Percentiles rank a stretch among this genome's conserved stretches.
phyloP scores from a whole-genome alignment of 2,888 invertebrate genomes.

The Pasiphila rectangulata region DNA sequence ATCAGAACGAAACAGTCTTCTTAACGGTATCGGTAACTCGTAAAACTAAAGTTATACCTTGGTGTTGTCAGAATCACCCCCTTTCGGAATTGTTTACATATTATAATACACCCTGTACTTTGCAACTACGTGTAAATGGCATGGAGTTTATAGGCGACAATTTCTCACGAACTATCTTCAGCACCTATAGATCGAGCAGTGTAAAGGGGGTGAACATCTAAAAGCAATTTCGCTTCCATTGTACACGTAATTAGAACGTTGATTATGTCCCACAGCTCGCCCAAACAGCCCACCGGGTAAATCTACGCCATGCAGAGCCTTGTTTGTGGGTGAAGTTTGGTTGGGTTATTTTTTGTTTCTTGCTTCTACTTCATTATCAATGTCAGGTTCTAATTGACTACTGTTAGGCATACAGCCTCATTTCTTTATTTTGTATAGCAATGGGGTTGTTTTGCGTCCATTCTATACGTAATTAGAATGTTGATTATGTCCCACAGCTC shows the following conservation, averaged over 20 bases:
- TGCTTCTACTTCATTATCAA: no score
- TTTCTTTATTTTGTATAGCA: no score
- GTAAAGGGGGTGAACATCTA: background rate
- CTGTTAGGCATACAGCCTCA: no score
- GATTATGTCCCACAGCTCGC: constrained; percentile 50
- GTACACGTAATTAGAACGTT: constrained; percentile 29
- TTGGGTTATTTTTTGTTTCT: background rate
- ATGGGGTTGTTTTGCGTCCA: constrained; percentile 20
- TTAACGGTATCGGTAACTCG: no score
- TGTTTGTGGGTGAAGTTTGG: constrained; percentile 82
- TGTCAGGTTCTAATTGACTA: no score
- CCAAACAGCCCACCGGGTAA: constrained; percentile 86
- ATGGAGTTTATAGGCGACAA: no score
- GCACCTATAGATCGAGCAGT: background rate
- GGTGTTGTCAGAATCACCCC: background rate
- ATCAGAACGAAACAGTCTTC: no score
- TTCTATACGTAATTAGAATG: constrained; percentile 29
- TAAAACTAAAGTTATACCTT: no score
- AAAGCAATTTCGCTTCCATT: constrained; percentile 25
- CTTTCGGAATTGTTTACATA: background rate
- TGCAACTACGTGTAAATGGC: no score
- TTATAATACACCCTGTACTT: background rate
- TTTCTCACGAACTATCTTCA: no score
- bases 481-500: constrained; percentile 47
- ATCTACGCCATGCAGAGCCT: constrained; percentile 92